Percentiles rank a stretch among this genome's conserved stretches.
These are phyloP conservation scores for Smithornis capensis DNA, from an alignment of 2,113 vertebrate genomes.

Conservation along the genomic window DNA sequence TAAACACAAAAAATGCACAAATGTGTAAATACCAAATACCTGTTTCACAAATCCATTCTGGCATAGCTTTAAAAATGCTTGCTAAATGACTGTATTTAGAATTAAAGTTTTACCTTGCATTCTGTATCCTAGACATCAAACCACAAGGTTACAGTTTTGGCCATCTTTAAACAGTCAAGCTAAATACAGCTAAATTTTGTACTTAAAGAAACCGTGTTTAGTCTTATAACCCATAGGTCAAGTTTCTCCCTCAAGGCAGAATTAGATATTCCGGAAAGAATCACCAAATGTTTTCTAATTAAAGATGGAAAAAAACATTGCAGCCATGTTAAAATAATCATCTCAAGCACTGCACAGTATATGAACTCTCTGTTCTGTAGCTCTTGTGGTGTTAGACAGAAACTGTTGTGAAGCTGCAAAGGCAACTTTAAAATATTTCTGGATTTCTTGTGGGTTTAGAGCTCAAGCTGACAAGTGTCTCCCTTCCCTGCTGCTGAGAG, in stretches of 20 bases:
- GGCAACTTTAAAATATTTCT: not conserved
- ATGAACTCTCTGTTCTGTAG: not conserved
- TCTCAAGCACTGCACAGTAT: not conserved
- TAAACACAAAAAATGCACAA: not conserved
- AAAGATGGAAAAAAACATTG: slow-evolving; percentile 17
- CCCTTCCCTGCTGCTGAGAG: not conserved
- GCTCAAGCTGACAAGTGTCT: not conserved
- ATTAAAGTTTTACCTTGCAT: not conserved
- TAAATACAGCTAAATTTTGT: slow-evolving; percentile 56
- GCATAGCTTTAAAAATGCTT: not conserved
- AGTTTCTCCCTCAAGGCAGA: slow-evolving; percentile 39
- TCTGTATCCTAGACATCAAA: not conserved
- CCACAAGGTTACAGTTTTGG: not conserved
- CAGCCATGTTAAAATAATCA: slow-evolving; percentile 13
- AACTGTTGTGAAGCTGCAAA: not conserved
- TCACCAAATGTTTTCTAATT: slow-evolving; percentile 13
- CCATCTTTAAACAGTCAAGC: slow-evolving; percentile 25
- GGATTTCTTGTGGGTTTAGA: not conserved
- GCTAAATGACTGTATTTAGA: not conserved
- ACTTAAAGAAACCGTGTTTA: slow-evolving; percentile 40
- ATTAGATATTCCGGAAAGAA: slow-evolving; percentile 14
- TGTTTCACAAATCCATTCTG: not conserved
- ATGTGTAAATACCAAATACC: not conserved
- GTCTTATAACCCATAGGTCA: slow-evolving; percentile 38
- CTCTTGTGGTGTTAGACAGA: not conserved